Conservation (phyloP, 1,140 invertebrate genomes). For the Eciton burchellii region DNA sequence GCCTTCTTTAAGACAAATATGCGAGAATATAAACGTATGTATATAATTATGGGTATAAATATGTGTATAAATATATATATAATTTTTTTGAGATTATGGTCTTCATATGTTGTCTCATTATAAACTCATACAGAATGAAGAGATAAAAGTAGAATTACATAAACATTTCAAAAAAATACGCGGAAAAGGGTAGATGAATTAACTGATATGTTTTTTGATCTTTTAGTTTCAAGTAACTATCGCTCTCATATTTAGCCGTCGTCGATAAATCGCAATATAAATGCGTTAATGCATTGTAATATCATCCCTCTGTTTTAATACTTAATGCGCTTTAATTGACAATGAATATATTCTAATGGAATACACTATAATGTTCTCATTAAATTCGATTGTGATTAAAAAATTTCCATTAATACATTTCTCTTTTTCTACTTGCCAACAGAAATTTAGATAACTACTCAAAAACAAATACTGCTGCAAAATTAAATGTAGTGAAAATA, state of each 20-base stretch:
- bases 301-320: constrained; percentile 28
- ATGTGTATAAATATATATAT: neutral
- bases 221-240: neutral
- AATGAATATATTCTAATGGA: constrained; percentile 40
- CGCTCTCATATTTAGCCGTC: constrained; percentile 2
- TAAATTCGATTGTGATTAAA: constrained; percentile 24
- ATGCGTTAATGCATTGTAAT: constrained; percentile 31
- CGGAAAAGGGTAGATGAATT: neutral
- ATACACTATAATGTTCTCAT: constrained; percentile 25
- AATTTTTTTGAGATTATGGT: neutral
- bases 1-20: neutral
- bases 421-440: neutral
- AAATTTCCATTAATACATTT: constrained; percentile 20
- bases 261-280: constrained; percentile 6
- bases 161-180: neutral
- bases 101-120: neutral
- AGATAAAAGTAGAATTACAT: neutral
- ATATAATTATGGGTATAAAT: no score
- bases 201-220: neutral
- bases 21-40: neutral
- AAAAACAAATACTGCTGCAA: constrained; percentile 20
- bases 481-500: constrained; percentile 12
- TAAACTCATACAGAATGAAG: neutral
- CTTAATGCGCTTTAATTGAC: constrained; percentile 49
- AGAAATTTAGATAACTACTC: constrained; percentile 9